These are phyloP conservation scores for Andrena bicolor DNA, from an alignment of 2,888 invertebrate genomes.

Conservation along the genomic window DNA sequence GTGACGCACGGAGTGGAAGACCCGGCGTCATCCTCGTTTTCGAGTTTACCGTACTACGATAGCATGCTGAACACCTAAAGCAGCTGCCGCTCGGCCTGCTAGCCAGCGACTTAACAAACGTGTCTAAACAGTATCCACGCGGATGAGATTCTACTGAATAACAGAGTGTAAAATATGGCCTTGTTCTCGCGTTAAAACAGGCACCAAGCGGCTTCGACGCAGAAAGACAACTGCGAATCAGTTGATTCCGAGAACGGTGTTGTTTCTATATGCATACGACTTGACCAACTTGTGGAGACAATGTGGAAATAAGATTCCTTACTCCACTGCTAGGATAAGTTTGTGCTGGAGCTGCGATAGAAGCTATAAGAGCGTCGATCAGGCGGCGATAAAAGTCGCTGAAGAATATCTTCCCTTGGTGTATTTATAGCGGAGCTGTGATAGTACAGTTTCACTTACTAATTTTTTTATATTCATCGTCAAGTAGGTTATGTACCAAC, in stretches of 20 bases:
- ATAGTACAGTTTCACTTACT: too few species aligned
- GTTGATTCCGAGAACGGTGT: background rate
- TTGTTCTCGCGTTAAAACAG: background rate
- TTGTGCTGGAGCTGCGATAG: too few species aligned
- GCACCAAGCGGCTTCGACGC: background rate
- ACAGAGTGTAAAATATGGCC: background rate
- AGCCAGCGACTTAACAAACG: background rate
- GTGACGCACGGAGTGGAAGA: constrained; percentile 40
- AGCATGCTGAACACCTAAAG: constrained; percentile 15
- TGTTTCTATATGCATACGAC: background rate
- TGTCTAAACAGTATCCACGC: background rate
- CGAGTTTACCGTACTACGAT: constrained; percentile 25
- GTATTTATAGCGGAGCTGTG: too few species aligned
- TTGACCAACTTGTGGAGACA: too few species aligned
- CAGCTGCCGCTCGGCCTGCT: background rate
- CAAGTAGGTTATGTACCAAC: too few species aligned
- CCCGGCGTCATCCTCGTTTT: constrained; percentile 11
- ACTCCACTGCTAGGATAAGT: too few species aligned
- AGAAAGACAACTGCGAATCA: background rate
- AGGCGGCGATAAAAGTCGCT: too few species aligned
- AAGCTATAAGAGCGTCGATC: too few species aligned
- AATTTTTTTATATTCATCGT: too few species aligned
- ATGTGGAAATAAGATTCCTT: too few species aligned
- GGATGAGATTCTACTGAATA: background rate
- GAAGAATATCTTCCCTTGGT: too few species aligned